phyloP scores from a whole-genome alignment of 2,797 vertebrate species.

The Momotus momota region DNA sequence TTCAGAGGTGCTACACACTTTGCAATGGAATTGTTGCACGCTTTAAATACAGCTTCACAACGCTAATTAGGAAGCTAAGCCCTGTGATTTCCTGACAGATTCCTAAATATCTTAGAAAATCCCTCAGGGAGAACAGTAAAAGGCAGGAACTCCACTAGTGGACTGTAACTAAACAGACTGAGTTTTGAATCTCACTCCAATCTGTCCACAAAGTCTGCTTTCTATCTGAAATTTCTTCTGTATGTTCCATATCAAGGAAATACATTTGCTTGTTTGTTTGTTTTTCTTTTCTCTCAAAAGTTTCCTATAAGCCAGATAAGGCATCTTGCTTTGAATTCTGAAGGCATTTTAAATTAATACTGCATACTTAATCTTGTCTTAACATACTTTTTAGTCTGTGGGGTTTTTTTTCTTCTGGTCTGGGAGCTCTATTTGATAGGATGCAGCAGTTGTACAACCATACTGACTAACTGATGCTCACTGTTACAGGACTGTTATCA shows the following conservation, averaged over 20 bases:
- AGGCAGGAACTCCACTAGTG: not conserved
- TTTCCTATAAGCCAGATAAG: not conserved
- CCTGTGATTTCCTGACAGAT: not conserved
- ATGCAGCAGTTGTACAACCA: not conserved
- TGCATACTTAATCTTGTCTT: not conserved
- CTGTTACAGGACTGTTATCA: not conserved
- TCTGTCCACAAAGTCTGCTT: not conserved
- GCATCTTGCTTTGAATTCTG: conserved; percentile 2
- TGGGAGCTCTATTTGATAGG: not conserved
- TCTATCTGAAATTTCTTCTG: not conserved
- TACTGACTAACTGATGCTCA: not conserved
- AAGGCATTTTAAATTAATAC: conserved; percentile 20
- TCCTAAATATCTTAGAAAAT: conserved; percentile 20
- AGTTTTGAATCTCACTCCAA: not conserved
- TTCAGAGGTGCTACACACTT: not conserved
- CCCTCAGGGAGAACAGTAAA: not conserved
- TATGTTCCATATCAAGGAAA: not conserved
- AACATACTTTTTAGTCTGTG: not conserved
- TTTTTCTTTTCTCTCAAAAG: not conserved
- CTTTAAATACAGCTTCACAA: not conserved
- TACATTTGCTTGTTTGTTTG: not conserved
- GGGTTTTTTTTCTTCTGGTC: not conserved
- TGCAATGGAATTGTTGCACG: not conserved
- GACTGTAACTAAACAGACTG: not conserved
- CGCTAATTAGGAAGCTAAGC: not conserved